Evolutionary conservation across 2,888 invertebrate species (phyloP), one percentile per base, ranked within the genome.

Genomic region (Theretra japonica): DNA sequence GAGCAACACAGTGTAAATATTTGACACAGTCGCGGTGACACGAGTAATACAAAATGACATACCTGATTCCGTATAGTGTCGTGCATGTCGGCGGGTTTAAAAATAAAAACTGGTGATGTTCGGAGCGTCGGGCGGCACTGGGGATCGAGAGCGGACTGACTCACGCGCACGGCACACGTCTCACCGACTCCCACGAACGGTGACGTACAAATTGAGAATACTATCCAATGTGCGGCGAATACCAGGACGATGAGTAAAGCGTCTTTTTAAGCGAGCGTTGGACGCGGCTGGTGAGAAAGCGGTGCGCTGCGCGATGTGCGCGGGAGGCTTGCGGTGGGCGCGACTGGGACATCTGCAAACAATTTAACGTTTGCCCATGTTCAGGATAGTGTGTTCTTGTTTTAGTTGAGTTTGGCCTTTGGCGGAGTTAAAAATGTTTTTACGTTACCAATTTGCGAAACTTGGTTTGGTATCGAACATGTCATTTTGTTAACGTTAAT

Each of bases 61-160:
- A 90, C 90, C 86, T 89, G 88, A 75, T 84, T 81, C 71, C 80
- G 77, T 79, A 90, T 84, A 19, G 88, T 86, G 71, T 87, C 86
- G 78, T 86, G 85, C 90, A 90, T 90, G 75, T 72, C 41, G 57
- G 70, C 23, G 73, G 69, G 62, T 70, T 73, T 25, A 53, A 72
- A 69, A 60, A 65, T 48, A 65, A 41, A 62, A 74, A 58, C 58
- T 70, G 57, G 65, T 30, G 71, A 68, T 60, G 69, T 70, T 68
- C 69, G 72, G 68, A 75, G 81, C 83, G 76, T 79, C 81, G 80
- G 78, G 71, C 74, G 74, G 73, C 75, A 74, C 75, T 83, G 74
- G 84, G 76, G 75, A 75, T 77, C 82, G 74, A 82, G 77, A 80
- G 82, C 81, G 84, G 79, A 91, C 89, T 89, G 86, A 81, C 69